phyloP scores from a whole-genome alignment of 2,888 invertebrate genomes.

The Megalurothrips usitatus region DNA sequence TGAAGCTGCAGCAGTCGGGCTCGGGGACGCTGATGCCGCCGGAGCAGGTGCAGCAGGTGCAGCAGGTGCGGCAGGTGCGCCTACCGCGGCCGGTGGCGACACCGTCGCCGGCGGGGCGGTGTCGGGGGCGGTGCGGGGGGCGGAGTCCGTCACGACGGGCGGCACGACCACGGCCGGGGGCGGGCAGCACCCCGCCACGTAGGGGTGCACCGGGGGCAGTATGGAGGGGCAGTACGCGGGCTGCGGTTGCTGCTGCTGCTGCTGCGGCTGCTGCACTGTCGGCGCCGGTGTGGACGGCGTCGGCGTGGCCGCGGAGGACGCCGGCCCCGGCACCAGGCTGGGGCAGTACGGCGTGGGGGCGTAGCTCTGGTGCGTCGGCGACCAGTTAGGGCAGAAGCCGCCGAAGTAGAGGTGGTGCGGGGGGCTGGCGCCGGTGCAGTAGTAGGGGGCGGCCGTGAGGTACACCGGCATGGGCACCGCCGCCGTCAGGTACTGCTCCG shows the following conservation, averaged over 20 bases:
- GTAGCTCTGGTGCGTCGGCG: slow-evolving; percentile 2
- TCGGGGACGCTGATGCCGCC: neutral
- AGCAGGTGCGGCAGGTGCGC: neutral
- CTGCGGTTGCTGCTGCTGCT: neutral
- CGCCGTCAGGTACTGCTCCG: neutral
- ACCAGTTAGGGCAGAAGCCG: slow-evolving; percentile 14
- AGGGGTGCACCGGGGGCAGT: neutral
- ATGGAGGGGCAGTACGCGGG: slow-evolving; percentile 2
- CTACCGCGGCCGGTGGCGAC: neutral
- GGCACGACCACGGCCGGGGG: neutral
- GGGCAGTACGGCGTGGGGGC: neutral
- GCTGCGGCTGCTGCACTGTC: neutral
- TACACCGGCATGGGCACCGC: slow-evolving; percentile 9
- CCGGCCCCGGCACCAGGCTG: neutral
- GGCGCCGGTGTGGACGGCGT: neutral
- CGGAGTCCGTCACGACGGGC: neutral
- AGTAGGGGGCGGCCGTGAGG: slow-evolving; percentile 3
- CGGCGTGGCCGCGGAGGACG: neutral
- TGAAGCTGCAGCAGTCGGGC: neutral
- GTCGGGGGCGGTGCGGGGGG: neutral
- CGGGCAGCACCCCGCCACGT: slow-evolving; percentile 5
- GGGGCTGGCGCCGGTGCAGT: slow-evolving; percentile 8
- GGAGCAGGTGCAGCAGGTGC: neutral
- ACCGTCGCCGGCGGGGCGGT: neutral
- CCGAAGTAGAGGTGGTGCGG: slow-evolving; percentile 18